phyloP scores from a whole-genome alignment of 2,888 invertebrate species.

The Deilephila elpenor region DNA sequence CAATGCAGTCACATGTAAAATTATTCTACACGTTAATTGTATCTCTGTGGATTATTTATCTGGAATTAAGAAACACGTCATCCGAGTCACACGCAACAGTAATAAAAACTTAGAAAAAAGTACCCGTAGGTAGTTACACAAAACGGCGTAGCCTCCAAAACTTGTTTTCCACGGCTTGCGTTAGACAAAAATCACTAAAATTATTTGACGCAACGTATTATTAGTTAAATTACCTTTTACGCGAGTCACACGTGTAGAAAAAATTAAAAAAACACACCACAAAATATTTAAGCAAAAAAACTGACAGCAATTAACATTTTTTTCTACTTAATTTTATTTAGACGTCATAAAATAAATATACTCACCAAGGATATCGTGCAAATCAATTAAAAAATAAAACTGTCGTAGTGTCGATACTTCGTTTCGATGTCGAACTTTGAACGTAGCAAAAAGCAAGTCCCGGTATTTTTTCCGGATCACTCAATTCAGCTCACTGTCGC shows the following conservation, averaged over 20 bases:
- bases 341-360: conserved; percentile 38
- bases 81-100: conserved; percentile 41
- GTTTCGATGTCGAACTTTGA: conserved; percentile 57
- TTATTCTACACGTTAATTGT: neutral
- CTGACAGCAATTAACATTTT: neutral
- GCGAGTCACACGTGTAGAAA: neutral
- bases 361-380: conserved; percentile 71
- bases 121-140: conserved; percentile 37
- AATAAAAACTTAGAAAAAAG: conserved; percentile 45
- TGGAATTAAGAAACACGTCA: conserved; percentile 44
- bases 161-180: conserved; percentile 46
- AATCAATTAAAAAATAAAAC: conserved; percentile 52
- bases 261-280: neutral
- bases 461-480: conserved; percentile 63
- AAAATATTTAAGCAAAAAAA: neutral
- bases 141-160: conserved; percentile 51
- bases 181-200: conserved; percentile 15
- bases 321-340: neutral
- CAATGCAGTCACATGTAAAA: neutral
- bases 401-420: conserved; percentile 56
- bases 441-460: conserved; percentile 58
- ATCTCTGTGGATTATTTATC: conserved; percentile 5
- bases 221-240: conserved; percentile 39
- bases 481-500: conserved; percentile 72
- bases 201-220: conserved; percentile 28